These are phyloP conservation scores for Lysandra coridon DNA, from an alignment of 2,888 invertebrate species.

Conservation along the genomic window DNA sequence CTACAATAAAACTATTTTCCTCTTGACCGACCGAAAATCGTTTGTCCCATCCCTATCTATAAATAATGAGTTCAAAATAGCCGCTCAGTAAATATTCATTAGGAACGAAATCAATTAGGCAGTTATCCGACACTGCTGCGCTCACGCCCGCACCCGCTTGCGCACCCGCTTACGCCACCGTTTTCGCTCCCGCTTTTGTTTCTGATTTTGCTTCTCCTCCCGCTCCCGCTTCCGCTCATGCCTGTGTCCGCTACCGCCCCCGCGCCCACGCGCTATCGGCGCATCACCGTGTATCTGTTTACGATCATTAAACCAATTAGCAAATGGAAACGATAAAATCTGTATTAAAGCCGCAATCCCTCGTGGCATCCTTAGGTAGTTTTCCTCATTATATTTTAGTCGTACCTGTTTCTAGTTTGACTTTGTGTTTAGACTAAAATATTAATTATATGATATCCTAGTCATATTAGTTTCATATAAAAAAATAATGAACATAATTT, in stretches of 20 bases:
- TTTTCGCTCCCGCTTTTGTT: not conserved
- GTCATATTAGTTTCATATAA: not conserved
- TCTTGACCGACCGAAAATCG: not conserved
- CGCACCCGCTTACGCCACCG: too few species aligned
- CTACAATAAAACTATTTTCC: too few species aligned
- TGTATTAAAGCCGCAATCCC: not conserved
- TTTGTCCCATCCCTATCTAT: not conserved
- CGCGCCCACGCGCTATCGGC: not conserved
- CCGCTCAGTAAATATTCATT: not conserved
- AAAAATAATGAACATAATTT: not conserved
- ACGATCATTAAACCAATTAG: conserved; percentile 19
- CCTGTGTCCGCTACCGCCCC: not conserved
- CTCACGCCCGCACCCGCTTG: not conserved
- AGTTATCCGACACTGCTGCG: not conserved
- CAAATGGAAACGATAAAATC: conserved; percentile 15
- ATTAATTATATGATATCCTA: not conserved
- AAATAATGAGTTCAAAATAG: not conserved
- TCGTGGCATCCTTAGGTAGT: not conserved
- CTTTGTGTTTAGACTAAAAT: not conserved
- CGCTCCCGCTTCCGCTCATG: not conserved
- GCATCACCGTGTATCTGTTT: not conserved
- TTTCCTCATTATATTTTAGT: not conserved
- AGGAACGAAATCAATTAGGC: not conserved
- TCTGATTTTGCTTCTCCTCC: too few species aligned
- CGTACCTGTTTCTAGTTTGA: not conserved